Percentiles rank a stretch among this genome's conserved stretches.
These are phyloP conservation scores for Syngnathoides biaculeatus DNA, from an alignment of 2,113 vertebrate species.

Conservation along the genomic window DNA sequence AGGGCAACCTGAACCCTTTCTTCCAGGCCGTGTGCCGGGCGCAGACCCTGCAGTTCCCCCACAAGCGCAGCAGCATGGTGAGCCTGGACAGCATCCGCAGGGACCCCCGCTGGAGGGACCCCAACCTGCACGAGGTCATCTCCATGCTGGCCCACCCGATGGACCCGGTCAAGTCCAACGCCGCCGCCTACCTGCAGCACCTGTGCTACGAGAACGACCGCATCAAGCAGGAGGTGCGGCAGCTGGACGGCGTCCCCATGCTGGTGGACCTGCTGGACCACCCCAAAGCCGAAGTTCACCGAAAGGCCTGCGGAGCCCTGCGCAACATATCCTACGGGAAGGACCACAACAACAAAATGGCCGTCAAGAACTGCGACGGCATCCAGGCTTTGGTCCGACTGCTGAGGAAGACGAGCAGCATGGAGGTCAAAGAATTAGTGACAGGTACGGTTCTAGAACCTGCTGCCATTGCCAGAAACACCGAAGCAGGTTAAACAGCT, in stretches of 20 bases:
- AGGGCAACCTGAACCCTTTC: slow-evolving; percentile 82
- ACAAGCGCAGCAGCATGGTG: slow-evolving; percentile 90
- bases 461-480: too few species aligned
- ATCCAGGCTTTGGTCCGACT: slow-evolving; percentile 90
- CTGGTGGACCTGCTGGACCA: slow-evolving; percentile 89
- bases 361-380: slow-evolving; percentile 91
- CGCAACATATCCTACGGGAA: slow-evolving; percentile 93
- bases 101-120: slow-evolving; percentile 93
- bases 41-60: slow-evolving; percentile 82
- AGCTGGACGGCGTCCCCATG: slow-evolving; percentile 86
- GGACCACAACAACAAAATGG: slow-evolving; percentile 92
- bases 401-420: slow-evolving; percentile 84
- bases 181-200: slow-evolving; percentile 94
- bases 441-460: slow-evolving; percentile 76
- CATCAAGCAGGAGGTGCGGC: slow-evolving; percentile 89
- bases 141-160: slow-evolving; percentile 94
- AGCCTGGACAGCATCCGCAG: slow-evolving; percentile 90
- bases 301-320: slow-evolving; percentile 91
- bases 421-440: slow-evolving; percentile 90
- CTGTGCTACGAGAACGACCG: slow-evolving; percentile 95
- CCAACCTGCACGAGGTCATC: slow-evolving; percentile 89
- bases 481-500: too few species aligned
- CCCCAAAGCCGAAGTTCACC: slow-evolving; percentile 87
- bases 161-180: slow-evolving; percentile 94
- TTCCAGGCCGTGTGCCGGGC: slow-evolving; percentile 81